Conservation (phyloP, 1,140 invertebrate species). For the Batillaria attramentaria region DNA sequence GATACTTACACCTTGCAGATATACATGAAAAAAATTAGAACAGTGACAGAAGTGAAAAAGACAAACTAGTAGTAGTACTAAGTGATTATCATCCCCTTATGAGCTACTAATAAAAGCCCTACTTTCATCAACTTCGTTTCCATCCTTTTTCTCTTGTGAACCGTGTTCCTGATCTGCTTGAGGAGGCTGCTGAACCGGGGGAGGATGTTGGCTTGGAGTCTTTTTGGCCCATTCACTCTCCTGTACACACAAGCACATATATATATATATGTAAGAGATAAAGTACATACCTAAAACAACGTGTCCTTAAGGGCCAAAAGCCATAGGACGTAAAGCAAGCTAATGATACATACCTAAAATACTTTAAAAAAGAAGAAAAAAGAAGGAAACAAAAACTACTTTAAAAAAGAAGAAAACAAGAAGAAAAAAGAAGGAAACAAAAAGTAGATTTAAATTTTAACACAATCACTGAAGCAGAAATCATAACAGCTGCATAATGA, state of each 20-base stretch:
- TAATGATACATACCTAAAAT: no score
- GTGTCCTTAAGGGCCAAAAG: no score
- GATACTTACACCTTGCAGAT: background rate
- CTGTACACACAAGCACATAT: background rate
- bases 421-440: no score
- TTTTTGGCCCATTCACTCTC: slow-evolving; percentile 12
- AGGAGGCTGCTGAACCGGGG: background rate
- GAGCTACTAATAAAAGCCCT: background rate
- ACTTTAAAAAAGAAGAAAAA: no score
- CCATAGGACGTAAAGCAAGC: no score
- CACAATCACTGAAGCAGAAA: no score
- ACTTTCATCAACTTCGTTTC: slow-evolving; percentile 30
- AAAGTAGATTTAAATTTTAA: no score
- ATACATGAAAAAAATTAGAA: background rate
- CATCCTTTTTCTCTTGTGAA: slow-evolving; percentile 6
- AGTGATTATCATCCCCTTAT: background rate
- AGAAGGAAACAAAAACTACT: no score
- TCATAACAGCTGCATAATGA: no score
- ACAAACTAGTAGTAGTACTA: background rate
- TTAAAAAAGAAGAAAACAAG: no score
- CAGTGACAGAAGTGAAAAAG: background rate
- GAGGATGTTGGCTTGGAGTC: no score
- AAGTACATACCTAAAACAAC: background rate
- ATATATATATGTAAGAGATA: background rate
- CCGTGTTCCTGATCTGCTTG: background rate